Conservation (phyloP, 2,888 invertebrate species). For the Pyrgus malvae region DNA sequence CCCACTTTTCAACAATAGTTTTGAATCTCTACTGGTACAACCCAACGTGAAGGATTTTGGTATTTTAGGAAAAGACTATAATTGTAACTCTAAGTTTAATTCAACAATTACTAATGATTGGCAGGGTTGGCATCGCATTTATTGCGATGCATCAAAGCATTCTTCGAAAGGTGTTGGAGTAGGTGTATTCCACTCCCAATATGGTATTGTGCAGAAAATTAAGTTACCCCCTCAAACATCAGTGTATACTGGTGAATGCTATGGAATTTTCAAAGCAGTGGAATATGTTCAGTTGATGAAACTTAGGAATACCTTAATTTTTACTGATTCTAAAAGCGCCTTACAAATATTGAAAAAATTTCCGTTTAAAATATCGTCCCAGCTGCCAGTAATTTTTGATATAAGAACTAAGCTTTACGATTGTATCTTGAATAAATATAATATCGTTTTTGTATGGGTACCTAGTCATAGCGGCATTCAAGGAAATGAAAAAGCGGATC, state of each 20-base stretch:
- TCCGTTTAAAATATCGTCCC: neutral
- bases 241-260: slow-evolving; percentile 11
- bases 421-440: neutral
- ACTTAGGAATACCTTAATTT: neutral
- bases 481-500: neutral
- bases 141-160: slow-evolving; percentile 5
- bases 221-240: slow-evolving; percentile 15
- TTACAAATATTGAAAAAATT: neutral
- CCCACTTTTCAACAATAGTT: neutral
- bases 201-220: slow-evolving; percentile 2
- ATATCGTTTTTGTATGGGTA: neutral
- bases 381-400: neutral
- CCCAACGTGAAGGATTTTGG: neutral
- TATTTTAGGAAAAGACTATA: neutral
- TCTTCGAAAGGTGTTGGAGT: slow-evolving; percentile 3
- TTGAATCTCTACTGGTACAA: neutral
- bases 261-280: slow-evolving; percentile 3
- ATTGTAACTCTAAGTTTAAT: slow-evolving; percentile 8
- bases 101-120: neutral
- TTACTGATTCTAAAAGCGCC: slow-evolving; percentile 7
- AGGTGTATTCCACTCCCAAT: slow-evolving; percentile 2
- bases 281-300: slow-evolving; percentile 2
- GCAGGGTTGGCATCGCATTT: slow-evolving; percentile 7
- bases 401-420: neutral
- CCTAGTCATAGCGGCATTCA: neutral